Base-by-base conservation (phyloP, 1,140 invertebrate genomes). In the Gryllus bimaculatus region DNA sequence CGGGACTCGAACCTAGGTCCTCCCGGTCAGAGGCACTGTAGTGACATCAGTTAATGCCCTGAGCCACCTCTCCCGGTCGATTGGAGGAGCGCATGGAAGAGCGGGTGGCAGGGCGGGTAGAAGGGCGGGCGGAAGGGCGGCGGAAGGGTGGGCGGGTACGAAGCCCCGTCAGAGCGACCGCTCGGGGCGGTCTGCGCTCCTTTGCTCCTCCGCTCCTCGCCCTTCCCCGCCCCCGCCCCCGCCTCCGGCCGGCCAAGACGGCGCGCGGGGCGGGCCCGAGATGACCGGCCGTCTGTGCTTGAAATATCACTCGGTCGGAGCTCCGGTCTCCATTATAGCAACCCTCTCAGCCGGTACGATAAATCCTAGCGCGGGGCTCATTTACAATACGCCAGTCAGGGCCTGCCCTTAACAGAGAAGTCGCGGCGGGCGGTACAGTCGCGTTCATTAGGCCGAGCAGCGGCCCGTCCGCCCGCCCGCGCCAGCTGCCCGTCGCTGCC, bases 381-480 rank as follows among this genome's bases (percentile, higher is more conserved):
- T 66, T 66, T 66, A 66, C 54, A 66, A 66, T 66, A 66, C 54
- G 54, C 54, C 54, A 66, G 54, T 66, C 54, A 66, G 54, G 54
- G 54, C 54, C 54, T 3, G 54, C 54, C 54, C 54, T 66, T 66
- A 66, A 66, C 54, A 66, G 18, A 66, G 54, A 66, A 66, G 10
- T 13, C 10, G 0, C 54, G 54, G 54, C 54, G 54, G 54, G 54
- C 10, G 54, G 54, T 66, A 66, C 54, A 66, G 54, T 66, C 54
- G 18, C 54, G 10, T 66, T 66, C 54, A 66, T 66, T 66, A 13
- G 26, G 26, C 26, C 1, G 1, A 39, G 26, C 26, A 39, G 7
- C 1, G 18, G 54, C 54, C 54, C 18, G 10, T 7, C 18, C 54
- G 10, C 54, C 54, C 18, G 54, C 10, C 10, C 10, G 54, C 54